These are phyloP conservation scores for Wasmannia auropunctata DNA, from an alignment of 1,140 invertebrate genomes.

Conservation along the genomic window DNA sequence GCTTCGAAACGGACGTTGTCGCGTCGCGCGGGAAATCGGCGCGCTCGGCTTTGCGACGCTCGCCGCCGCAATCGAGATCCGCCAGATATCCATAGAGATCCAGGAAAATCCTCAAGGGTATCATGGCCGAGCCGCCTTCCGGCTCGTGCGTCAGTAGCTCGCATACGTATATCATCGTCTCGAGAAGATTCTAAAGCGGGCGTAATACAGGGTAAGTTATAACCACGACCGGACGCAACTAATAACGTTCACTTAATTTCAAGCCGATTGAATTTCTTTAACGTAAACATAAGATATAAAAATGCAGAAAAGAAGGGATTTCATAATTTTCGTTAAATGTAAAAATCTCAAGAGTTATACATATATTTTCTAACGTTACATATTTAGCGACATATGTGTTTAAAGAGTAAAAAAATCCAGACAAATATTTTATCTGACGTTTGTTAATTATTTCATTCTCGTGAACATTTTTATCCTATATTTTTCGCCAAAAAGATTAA, in stretches of 20 bases:
- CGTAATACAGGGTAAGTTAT: slow-evolving; percentile 52
- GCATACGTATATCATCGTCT: slow-evolving; percentile 93
- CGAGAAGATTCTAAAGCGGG: slow-evolving; percentile 88
- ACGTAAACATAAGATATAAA: background rate
- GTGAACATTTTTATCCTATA: background rate
- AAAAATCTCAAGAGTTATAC: background rate
- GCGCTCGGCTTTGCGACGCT: slow-evolving; percentile 22
- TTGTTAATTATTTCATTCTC: background rate
- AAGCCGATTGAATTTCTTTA: background rate
- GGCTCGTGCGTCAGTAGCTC: slow-evolving; percentile 93
- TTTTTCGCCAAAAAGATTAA: background rate
- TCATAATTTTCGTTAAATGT: background rate
- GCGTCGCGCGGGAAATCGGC: background rate
- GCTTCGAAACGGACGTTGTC: background rate
- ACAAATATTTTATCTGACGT: background rate
- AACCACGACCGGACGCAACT: background rate
- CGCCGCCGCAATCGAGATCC: slow-evolving; percentile 86
- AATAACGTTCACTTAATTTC: slow-evolving; percentile 8
- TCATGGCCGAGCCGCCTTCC: slow-evolving; percentile 91
- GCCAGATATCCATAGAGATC: slow-evolving; percentile 90
- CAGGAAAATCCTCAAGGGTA: slow-evolving; percentile 89
- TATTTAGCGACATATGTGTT: background rate
- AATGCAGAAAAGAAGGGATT: background rate
- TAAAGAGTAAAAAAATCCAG: background rate
- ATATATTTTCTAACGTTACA: background rate